Conservation (phyloP, 2,113 vertebrate species). For the Entelurus aequoreus region DNA sequence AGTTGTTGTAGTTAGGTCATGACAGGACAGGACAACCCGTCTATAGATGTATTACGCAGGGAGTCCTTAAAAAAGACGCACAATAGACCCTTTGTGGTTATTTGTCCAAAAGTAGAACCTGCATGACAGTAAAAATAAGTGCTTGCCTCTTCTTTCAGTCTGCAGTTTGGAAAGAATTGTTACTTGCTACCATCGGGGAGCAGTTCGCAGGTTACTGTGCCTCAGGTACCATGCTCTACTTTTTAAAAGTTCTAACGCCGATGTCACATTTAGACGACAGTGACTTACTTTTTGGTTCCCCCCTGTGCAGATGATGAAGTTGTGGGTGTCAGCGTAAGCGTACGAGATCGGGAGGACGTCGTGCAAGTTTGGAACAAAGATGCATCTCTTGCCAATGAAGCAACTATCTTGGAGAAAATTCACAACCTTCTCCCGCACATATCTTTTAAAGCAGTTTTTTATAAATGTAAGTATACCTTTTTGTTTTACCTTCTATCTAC, state of each 20-base stretch:
- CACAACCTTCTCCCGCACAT: slow-evolving; percentile 85
- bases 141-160: slow-evolving; percentile 59
- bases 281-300: neutral
- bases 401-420: slow-evolving; percentile 87
- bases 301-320: slow-evolving; percentile 85
- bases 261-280: neutral
- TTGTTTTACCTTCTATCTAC: neutral
- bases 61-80: too few species aligned
- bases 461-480: slow-evolving; percentile 86
- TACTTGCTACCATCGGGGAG: slow-evolving; percentile 90
- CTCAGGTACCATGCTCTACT: slow-evolving; percentile 73
- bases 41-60: too few species aligned
- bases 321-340: slow-evolving; percentile 89
- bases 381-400: slow-evolving; percentile 82
- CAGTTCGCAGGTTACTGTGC: slow-evolving; percentile 88
- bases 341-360: slow-evolving; percentile 89
- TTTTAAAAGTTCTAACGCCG: neutral
- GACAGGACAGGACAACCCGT: too few species aligned
- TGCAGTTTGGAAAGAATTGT: slow-evolving; percentile 91
- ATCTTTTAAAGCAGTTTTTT: slow-evolving; percentile 93
- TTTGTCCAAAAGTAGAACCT: neutral
- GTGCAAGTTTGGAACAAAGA: slow-evolving; percentile 94
- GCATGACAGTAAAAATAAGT: neutral
- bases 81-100: neutral
- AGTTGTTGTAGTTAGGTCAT: too few species aligned